A percentile compares a stretch with the other conserved stretches of the same genome.
Evolutionary conservation across 2,113 vertebrate genomes (phyloP).

Genomic region (Tringa solitaria): DNA sequence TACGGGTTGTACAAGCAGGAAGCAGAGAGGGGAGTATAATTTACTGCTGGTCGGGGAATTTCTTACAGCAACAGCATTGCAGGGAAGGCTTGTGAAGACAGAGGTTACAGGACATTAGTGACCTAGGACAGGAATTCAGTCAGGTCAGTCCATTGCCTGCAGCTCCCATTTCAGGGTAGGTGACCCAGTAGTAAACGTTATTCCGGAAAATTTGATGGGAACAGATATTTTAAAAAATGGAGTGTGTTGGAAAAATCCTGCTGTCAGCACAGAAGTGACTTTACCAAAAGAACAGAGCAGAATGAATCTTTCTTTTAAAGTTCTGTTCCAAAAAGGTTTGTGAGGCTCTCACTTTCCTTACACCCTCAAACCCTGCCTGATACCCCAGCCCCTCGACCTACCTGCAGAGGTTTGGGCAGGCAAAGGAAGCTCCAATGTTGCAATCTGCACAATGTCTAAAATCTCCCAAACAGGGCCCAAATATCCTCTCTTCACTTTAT

Average conservation of each 20-base stretch:
- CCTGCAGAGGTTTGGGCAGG: neutral
- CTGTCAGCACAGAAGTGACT: neutral
- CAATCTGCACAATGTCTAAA: neutral
- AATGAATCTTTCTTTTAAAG: neutral
- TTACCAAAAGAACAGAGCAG: neutral
- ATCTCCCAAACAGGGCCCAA: neutral
- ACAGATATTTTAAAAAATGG: neutral
- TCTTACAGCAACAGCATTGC: neutral
- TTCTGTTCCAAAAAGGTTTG: neutral
- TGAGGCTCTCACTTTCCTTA: neutral
- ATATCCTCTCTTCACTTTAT: neutral
- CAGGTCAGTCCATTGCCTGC: neutral
- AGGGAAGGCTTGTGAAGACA: neutral
- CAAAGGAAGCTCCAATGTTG: neutral
- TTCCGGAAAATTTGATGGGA: neutral
- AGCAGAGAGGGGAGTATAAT: neutral
- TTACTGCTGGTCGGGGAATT: neutral
- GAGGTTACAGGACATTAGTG: neutral
- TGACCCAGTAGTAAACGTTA: neutral
- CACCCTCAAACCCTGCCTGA: neutral
- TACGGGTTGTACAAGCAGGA: neutral
- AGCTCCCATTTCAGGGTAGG: neutral
- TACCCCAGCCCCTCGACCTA: neutral
- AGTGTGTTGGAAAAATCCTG: neutral
- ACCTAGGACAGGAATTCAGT: neutral